These are phyloP conservation scores for Geopemphigus sp. DNA, from an alignment of 1,140 invertebrate species.

Conservation along the genomic window DNA sequence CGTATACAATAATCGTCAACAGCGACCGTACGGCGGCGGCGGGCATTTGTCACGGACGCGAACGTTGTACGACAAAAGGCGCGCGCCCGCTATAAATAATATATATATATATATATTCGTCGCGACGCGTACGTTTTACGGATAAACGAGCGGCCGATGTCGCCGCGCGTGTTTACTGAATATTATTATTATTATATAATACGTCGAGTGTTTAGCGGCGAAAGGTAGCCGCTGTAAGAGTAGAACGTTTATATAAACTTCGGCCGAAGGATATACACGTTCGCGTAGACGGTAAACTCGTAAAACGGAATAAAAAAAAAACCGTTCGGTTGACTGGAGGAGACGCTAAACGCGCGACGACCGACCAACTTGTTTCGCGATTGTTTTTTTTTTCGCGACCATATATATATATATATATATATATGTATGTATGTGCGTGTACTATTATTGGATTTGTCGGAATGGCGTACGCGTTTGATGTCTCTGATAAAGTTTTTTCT, in stretches of 20 bases:
- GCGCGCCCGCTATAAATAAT: not conserved
- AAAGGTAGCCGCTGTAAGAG: slow-evolving; percentile 19
- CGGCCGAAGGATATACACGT: too few relatives aligned
- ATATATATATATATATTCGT: not conserved
- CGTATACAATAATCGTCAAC: too few relatives aligned
- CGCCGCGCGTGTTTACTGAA: too few relatives aligned
- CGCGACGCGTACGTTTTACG: not conserved
- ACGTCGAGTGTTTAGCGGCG: not conserved
- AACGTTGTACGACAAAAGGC: too few relatives aligned
- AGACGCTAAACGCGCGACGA: slow-evolving; percentile 27
- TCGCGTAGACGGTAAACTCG: not conserved
- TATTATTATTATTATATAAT: too few relatives aligned
- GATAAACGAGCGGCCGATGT: not conserved
- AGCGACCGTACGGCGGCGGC: too few relatives aligned
- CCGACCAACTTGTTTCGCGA: slow-evolving; percentile 11
- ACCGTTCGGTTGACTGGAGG: not conserved
- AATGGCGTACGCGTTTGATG: slow-evolving; percentile 10
- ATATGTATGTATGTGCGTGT: too few relatives aligned
- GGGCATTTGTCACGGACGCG: too few relatives aligned
- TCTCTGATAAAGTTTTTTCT: slow-evolving; percentile 19
- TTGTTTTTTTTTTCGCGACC: slow-evolving; percentile 5
- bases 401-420: too few relatives aligned
- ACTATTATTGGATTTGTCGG: not conserved
- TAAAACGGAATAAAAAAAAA: slow-evolving; percentile 16
- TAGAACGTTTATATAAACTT: slow-evolving; percentile 16